A percentile compares a stretch with the other conserved stretches of the same genome.
These are phyloP conservation scores for Conchocele bisecta DNA, from an alignment of 2,888 invertebrate genomes.

Conservation along the genomic window DNA sequence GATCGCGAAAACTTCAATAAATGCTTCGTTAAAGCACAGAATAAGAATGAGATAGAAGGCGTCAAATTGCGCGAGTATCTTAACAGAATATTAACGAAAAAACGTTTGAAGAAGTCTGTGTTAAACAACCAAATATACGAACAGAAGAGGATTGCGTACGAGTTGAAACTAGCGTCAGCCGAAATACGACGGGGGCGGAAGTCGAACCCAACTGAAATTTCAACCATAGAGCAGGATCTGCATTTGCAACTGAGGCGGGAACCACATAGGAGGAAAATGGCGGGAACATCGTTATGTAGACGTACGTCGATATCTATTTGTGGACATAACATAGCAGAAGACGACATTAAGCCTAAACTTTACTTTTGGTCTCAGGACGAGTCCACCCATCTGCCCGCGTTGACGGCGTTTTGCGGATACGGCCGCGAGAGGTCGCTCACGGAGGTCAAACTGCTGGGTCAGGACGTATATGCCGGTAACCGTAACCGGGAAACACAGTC, in stretches of 20 bases:
- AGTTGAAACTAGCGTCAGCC: neutral
- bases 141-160: neutral
- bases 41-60: constrained; percentile 22
- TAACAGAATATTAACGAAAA: no score
- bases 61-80: neutral
- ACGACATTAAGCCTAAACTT: constrained; percentile 21
- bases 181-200: neutral
- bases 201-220: no score
- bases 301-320: neutral
- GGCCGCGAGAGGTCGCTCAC: constrained; percentile 41
- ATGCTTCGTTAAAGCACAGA: constrained; percentile 38
- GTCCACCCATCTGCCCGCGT: constrained; percentile 43
- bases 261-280: no score
- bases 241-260: no score
- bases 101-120: no score
- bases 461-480: constrained; percentile 37
- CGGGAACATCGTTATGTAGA: no score
- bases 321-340: neutral
- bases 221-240: no score
- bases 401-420: constrained; percentile 49
- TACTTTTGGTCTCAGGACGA: constrained; percentile 58
- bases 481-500: constrained; percentile 32
- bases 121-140: neutral
- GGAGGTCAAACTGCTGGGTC: constrained; percentile 52
- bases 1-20: constrained; percentile 30